A percentile compares a stretch with the other conserved stretches of the same genome.
These are phyloP conservation scores for Nesometra sesokonis DNA, from an alignment of 35 echinoderm and acorn worm genomes.

Conservation along the genomic window DNA sequence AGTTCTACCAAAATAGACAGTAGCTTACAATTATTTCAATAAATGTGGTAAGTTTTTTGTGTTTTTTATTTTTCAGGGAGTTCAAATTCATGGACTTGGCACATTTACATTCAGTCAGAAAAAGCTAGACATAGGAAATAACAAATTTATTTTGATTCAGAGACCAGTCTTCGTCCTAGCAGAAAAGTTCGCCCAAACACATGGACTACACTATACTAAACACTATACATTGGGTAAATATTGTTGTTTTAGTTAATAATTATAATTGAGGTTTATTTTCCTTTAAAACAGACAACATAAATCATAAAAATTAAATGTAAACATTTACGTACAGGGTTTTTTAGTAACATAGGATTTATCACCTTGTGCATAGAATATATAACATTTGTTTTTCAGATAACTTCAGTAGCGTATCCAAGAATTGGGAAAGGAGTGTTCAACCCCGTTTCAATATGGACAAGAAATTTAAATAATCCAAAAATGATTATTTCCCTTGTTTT, in stretches of 20 bases:
- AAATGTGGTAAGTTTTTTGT: not conserved
- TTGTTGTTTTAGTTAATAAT: not conserved
- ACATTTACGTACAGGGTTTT: too few relatives aligned
- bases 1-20: not conserved
- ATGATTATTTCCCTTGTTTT: too few relatives aligned
- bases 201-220: conserved; percentile 74
- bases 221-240: conserved; percentile 68
- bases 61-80: conserved; percentile 45
- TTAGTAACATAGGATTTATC: too few relatives aligned
- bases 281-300: too few relatives aligned
- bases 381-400: too few relatives aligned
- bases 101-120: conserved; percentile 96
- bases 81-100: conserved; percentile 81
- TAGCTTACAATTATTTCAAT: not conserved
- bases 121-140: conserved; percentile 97
- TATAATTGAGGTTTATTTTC: too few relatives aligned
- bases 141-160: conserved; percentile 93
- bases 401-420: too few relatives aligned
- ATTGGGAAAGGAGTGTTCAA: too few relatives aligned
- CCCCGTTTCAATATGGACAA: too few relatives aligned
- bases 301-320: too few relatives aligned
- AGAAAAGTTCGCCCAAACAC: conserved; percentile 94
- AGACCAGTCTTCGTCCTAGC: conserved; percentile 87
- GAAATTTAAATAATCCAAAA: too few relatives aligned
- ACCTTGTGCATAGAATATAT: too few relatives aligned